Conservation (phyloP, 2,888 invertebrate genomes). For the Eupithecia dodoneata region DNA sequence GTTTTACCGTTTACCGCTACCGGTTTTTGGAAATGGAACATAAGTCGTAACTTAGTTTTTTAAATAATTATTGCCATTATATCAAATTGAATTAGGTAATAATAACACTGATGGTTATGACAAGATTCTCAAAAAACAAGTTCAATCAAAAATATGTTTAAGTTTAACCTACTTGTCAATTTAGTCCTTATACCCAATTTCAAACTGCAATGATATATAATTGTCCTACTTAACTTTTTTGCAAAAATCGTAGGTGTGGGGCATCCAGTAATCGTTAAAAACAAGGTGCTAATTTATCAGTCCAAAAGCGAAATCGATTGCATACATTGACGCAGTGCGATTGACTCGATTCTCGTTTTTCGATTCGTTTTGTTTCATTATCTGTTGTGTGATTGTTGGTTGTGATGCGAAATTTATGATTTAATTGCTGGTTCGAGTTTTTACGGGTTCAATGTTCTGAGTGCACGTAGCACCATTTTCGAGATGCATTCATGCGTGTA, state of each 20-base stretch:
- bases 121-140: neutral
- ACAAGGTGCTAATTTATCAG: conserved; percentile 59
- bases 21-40: conserved; percentile 1
- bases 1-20: conserved; percentile 3
- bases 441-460: conserved; percentile 56
- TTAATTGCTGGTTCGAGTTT: conserved; percentile 75
- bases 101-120: neutral
- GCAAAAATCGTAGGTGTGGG: conserved; percentile 23
- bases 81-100: neutral
- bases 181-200: neutral
- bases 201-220: conserved; percentile 28
- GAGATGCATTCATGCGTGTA: conserved; percentile 59
- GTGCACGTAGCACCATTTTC: conserved; percentile 38
- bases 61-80: neutral
- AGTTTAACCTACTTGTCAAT: neutral
- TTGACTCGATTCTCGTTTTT: conserved; percentile 51
- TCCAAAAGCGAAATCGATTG: conserved; percentile 66
- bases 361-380: conserved; percentile 79
- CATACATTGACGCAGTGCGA: conserved; percentile 62
- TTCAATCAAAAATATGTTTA: neutral
- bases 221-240: neutral
- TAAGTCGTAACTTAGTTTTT: conserved; percentile 3
- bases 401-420: conserved; percentile 81
- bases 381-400: conserved; percentile 82
- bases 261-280: conserved; percentile 40